Conservation (phyloP, 2,888 invertebrate genomes). For the Coelinius sp. region DNA sequence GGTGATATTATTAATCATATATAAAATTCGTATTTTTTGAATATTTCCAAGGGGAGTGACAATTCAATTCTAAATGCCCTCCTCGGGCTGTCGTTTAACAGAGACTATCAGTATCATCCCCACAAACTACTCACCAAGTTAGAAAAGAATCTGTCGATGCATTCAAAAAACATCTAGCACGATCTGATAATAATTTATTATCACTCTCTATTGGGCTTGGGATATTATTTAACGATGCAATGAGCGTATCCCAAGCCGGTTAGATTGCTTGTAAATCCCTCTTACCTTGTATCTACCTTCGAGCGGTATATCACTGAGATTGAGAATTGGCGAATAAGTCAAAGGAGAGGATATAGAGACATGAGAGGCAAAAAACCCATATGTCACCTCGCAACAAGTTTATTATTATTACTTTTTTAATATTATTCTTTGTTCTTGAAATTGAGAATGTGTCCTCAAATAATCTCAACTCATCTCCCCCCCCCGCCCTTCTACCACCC, state of each 20-base stretch:
- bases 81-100: no score
- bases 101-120: no score
- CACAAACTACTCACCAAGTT: no score
- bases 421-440: background rate
- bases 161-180: no score
- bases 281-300: slow-evolving; percentile 7
- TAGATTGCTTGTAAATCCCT: background rate
- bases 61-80: no score
- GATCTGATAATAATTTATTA: no score
- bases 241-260: slow-evolving; percentile 13
- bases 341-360: background rate
- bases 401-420: no score
- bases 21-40: no score
- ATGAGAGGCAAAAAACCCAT: background rate
- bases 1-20: slow-evolving; percentile 12
- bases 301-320: slow-evolving; percentile 11
- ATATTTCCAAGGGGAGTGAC: no score
- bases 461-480: background rate
- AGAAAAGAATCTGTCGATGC: no score
- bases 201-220: background rate
- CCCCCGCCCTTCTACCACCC: no score
- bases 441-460: background rate
- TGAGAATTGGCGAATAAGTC: background rate
- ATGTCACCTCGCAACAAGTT: no score
- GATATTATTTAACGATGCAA: slow-evolving; percentile 16